Evolutionary conservation across 2,888 invertebrate genomes (phyloP).

Genomic region (Keiferia lycopersicella): DNA sequence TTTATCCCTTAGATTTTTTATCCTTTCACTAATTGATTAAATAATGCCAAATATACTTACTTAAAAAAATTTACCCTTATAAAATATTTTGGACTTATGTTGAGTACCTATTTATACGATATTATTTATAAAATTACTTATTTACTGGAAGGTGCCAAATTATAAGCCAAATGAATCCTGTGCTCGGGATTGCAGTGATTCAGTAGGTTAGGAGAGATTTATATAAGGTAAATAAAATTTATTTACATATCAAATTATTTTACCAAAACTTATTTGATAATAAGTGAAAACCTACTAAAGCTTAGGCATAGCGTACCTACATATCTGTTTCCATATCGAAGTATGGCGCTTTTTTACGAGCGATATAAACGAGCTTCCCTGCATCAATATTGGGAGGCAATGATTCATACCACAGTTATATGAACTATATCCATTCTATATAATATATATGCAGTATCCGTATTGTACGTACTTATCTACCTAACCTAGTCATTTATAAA

Average conservation of each 20-base stretch:
- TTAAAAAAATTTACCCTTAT: too few relatives aligned
- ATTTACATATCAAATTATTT: slow-evolving; percentile 48
- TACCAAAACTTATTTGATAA: neutral
- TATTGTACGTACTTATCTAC: too few relatives aligned
- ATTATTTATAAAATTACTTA: too few relatives aligned
- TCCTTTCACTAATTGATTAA: too few relatives aligned
- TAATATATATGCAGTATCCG: too few relatives aligned
- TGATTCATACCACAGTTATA: slow-evolving; percentile 37
- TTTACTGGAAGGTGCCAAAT: slow-evolving; percentile 50
- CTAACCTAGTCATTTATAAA: too few relatives aligned
- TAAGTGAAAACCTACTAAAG: slow-evolving; percentile 6
- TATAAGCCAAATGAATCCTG: slow-evolving; percentile 27
- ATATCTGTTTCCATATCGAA: slow-evolving; percentile 29
- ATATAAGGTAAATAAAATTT: slow-evolving; percentile 35
- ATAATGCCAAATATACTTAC: too few relatives aligned
- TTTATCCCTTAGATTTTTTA: too few relatives aligned
- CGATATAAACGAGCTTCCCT: slow-evolving; percentile 36
- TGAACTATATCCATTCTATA: neutral
- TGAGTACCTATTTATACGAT: too few relatives aligned
- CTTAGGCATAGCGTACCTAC: neutral
- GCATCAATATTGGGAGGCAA: neutral
- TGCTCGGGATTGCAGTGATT: slow-evolving; percentile 34
- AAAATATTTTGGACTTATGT: too few relatives aligned
- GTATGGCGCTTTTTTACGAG: slow-evolving; percentile 45
- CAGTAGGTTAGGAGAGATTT: slow-evolving; percentile 40